Percentiles rank a stretch among this genome's conserved stretches.
phyloP scores from a whole-genome alignment of 1,140 invertebrate species.

The Neuroterus valhalla region DNA sequence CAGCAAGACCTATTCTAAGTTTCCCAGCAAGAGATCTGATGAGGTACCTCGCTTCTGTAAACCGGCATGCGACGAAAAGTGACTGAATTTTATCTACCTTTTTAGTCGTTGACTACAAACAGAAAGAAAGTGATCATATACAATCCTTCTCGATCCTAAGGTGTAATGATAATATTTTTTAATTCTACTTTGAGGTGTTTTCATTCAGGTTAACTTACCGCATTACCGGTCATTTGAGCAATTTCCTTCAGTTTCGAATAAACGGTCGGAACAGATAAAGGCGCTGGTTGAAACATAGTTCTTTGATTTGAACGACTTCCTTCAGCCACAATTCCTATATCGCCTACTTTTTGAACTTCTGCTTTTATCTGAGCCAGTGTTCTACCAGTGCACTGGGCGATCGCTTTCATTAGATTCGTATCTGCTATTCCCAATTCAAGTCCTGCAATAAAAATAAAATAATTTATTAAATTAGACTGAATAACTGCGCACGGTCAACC shows the following conservation, averaged over 20 bases:
- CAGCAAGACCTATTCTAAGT: conserved; percentile 96
- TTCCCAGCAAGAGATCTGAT: conserved; percentile 96
- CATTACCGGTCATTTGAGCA: conserved; percentile 88
- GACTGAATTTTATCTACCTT: conserved; percentile 95
- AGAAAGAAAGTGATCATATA: conserved; percentile 38
- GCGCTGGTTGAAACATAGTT: conserved; percentile 88
- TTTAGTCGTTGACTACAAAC: conserved; percentile 83
- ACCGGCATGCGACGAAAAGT: conserved; percentile 93
- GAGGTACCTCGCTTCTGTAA: conserved; percentile 93
- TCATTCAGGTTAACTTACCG: conserved; percentile 71
- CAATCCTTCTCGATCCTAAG: conserved; percentile 22
- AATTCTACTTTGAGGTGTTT: conserved; percentile 32
- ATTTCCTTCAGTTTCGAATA: conserved; percentile 94
- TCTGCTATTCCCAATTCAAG: conserved; percentile 96
- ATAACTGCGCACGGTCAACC: neutral
- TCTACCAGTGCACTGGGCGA: conserved; percentile 94
- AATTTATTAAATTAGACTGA: conserved; percentile 31
- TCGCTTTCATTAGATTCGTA: conserved; percentile 93
- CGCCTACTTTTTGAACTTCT: conserved; percentile 87
- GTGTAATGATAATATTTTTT: neutral
- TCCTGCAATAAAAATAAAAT: conserved; percentile 68
- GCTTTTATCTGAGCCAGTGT: conserved; percentile 89
- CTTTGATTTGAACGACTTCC: conserved; percentile 90
- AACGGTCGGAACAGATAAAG: conserved; percentile 82
- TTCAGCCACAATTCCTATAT: conserved; percentile 96